Evolutionary conservation across 2,113 vertebrate genomes (phyloP).

Genomic region (Phrynocephalus versicolor): DNA sequence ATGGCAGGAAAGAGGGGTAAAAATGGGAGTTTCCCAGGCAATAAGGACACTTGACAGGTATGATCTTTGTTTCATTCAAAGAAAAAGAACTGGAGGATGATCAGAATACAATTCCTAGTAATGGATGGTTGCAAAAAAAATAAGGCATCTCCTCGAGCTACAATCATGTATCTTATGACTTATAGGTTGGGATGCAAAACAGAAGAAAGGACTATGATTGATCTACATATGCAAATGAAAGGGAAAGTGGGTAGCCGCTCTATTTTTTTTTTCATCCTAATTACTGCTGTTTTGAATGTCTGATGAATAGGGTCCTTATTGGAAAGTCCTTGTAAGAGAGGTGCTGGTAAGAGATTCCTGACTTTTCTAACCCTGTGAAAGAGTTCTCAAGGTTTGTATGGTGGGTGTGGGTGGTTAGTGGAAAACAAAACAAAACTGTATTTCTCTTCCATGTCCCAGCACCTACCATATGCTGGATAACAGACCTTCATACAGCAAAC

Average conservation of each 20-base stretch:
- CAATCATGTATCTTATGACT: background rate
- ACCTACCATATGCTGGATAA: conserved; percentile 83
- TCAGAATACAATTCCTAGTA: background rate
- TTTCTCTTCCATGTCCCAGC: background rate
- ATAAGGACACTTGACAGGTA: too few species aligned
- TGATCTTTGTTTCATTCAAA: too few species aligned
- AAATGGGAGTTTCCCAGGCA: too few species aligned
- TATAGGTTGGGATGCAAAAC: background rate
- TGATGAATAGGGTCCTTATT: conserved; percentile 17
- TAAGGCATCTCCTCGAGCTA: background rate
- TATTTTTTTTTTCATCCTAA: conserved; percentile 7
- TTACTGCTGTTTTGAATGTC: conserved; percentile 19
- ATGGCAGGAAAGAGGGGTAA: too few species aligned
- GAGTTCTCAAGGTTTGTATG: background rate
- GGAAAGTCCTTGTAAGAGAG: conserved; percentile 3
- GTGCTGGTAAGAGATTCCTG: conserved; percentile 17
- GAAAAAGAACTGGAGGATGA: too few species aligned
- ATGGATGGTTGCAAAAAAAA: background rate
- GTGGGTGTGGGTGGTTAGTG: too few species aligned
- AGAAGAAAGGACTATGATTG: conserved; percentile 1
- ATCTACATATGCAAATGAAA: conserved; percentile 19
- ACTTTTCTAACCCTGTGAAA: background rate
- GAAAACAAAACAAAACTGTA: background rate
- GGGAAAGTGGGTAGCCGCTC: conserved; percentile 2
- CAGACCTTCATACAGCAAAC: conserved; percentile 90